Percentiles rank a stretch among this genome's conserved stretches.
Conservation (phyloP, 2,888 invertebrate genomes). For the Drosophila parthenogenetica region DNA sequence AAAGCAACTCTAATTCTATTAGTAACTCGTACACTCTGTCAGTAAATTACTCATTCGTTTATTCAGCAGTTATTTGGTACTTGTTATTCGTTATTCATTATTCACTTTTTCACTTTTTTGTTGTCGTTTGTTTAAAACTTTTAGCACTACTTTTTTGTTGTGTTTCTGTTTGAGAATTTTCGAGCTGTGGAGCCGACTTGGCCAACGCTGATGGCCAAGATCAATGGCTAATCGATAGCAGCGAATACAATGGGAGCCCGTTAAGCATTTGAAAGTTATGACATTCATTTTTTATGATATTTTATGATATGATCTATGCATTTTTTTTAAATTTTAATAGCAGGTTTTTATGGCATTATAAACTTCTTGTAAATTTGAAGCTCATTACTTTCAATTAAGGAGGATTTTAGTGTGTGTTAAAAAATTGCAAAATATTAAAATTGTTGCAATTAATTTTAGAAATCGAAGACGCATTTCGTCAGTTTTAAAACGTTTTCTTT, state of each 20-base stretch:
- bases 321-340: too few species aligned
- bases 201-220: slow-evolving; percentile 63
- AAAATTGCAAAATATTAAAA: neutral
- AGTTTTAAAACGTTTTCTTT: neutral
- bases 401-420: neutral
- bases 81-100: slow-evolving; percentile 1
- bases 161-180: slow-evolving; percentile 2
- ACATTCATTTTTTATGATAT: too few species aligned
- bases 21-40: slow-evolving; percentile 4
- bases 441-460: slow-evolving; percentile 8
- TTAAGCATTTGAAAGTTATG: slow-evolving; percentile 20
- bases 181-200: neutral
- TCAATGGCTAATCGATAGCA: slow-evolving; percentile 69
- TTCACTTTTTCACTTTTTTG: slow-evolving; percentile 27
- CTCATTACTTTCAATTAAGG: too few species aligned
- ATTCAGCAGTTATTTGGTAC: slow-evolving; percentile 4
- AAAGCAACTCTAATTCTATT: slow-evolving; percentile 7
- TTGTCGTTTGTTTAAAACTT: neutral
- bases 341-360: too few species aligned
- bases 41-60: slow-evolving; percentile 10
- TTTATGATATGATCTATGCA: too few species aligned
- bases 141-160: slow-evolving; percentile 1
- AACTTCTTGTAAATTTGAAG: too few species aligned
- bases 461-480: slow-evolving; percentile 6
- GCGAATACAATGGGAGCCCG: slow-evolving; percentile 2